Evolutionary conservation across 2,888 invertebrate genomes (phyloP).

Genomic region (Ormia ochracea): DNA sequence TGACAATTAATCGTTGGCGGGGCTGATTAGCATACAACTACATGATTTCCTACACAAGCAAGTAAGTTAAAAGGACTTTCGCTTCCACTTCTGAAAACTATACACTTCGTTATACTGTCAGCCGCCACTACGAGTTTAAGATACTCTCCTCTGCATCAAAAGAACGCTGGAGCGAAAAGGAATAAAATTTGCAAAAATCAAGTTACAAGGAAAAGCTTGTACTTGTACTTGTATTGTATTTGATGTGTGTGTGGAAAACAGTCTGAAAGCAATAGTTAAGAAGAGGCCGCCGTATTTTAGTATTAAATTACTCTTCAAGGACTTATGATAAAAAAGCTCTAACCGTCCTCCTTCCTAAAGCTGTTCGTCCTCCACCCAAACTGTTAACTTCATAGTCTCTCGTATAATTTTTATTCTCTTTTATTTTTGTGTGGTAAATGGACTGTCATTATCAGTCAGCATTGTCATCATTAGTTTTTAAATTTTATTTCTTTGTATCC

Average conservation of each 20-base stretch:
- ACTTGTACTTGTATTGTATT: too few relatives aligned
- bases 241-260: too few relatives aligned
- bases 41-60: neutral
- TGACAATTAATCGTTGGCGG: conserved; percentile 2
- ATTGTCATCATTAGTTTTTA: neutral
- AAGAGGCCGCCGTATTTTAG: too few relatives aligned
- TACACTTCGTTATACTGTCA: neutral
- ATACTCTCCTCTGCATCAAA: neutral
- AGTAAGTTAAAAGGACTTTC: neutral
- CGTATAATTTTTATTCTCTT: neutral
- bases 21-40: neutral
- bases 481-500: conserved; percentile 6
- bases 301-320: neutral
- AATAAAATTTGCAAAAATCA: neutral
- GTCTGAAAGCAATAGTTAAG: neutral
- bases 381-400: too few relatives aligned
- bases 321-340: neutral
- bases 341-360: neutral
- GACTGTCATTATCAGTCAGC: neutral
- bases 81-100: neutral
- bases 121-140: neutral
- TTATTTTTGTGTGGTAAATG: neutral
- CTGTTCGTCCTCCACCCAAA: neutral
- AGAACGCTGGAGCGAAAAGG: neutral
- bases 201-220: neutral